Conservation (phyloP, 35 echinoderm and acorn worm genomes). For the Diadema setosum region DNA sequence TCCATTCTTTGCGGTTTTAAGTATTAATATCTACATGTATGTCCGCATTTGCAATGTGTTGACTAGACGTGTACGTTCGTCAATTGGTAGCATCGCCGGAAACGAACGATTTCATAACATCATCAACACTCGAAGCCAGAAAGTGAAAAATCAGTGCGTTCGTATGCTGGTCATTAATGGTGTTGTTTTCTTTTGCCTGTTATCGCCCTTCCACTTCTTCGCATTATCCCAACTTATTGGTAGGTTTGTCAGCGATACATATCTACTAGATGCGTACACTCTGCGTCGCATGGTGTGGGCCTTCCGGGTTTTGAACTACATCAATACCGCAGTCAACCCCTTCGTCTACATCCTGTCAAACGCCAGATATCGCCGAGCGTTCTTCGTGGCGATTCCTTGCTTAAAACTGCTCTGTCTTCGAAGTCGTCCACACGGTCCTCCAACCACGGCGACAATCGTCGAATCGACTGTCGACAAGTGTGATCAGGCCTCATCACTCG, state of each 20-base stretch:
- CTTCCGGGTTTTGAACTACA: slow-evolving; percentile 31
- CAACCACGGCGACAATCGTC: not conserved
- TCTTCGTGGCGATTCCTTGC: slow-evolving; percentile 12
- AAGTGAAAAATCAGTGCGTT: slow-evolving; percentile 51
- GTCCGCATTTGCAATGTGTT: not conserved
- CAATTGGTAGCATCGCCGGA: not conserved
- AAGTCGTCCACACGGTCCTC: not conserved
- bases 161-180: slow-evolving; percentile 71
- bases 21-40: slow-evolving; percentile 23
- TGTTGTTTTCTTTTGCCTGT: slow-evolving; percentile 40
- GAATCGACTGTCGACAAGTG: no score
- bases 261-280: no score
- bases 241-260: not conserved
- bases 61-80: not conserved
- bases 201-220: not conserved
- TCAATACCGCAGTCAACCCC: slow-evolving; percentile 59
- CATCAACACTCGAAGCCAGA: slow-evolving; percentile 21
- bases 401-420: not conserved
- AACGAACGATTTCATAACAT: not conserved
- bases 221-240: not conserved
- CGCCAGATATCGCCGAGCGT: slow-evolving; percentile 38
- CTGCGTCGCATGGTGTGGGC: not conserved
- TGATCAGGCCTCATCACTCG: no score
- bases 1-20: slow-evolving; percentile 16
- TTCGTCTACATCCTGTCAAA: slow-evolving; percentile 50